Conservation (phyloP, 2,888 invertebrate species). For the Thysanoteuthis rhombus region DNA sequence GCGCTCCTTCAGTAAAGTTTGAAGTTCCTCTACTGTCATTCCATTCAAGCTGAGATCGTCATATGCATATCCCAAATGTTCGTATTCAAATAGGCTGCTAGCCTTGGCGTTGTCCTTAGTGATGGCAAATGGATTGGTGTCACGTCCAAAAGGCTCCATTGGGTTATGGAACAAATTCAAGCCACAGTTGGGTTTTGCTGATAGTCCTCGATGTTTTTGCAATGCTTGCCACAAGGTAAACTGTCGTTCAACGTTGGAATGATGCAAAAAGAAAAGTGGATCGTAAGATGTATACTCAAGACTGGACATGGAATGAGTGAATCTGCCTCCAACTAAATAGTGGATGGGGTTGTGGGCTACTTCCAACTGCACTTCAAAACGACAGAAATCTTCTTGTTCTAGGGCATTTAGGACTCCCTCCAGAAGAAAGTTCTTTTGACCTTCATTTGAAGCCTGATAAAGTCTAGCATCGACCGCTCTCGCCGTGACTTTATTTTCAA, state of each 20-base stretch:
- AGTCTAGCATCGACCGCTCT: slow-evolving; percentile 41
- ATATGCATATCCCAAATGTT: slow-evolving; percentile 36
- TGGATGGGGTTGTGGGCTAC: slow-evolving; percentile 44
- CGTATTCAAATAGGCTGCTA: slow-evolving; percentile 35
- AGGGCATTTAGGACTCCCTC: slow-evolving; percentile 41
- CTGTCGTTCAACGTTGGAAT: slow-evolving; percentile 43
- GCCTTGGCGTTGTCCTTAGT: slow-evolving; percentile 35
- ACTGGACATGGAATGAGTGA: slow-evolving; percentile 41
- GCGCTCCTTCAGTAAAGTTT: slow-evolving; percentile 35
- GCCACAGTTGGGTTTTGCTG: slow-evolving; percentile 36
- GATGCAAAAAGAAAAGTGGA: slow-evolving; percentile 45
- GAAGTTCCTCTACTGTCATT: slow-evolving; percentile 34
- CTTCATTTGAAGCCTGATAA: slow-evolving; percentile 38
- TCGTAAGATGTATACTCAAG: slow-evolving; percentile 45
- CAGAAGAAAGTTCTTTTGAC: slow-evolving; percentile 37
- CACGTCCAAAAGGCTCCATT: slow-evolving; percentile 37
- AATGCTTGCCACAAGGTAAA: slow-evolving; percentile 40
- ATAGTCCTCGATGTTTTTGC: slow-evolving; percentile 36
- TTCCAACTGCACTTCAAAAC: slow-evolving; percentile 44
- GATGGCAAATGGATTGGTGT: slow-evolving; percentile 38
- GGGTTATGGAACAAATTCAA: slow-evolving; percentile 33
- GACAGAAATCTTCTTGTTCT: slow-evolving; percentile 42
- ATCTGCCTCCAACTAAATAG: slow-evolving; percentile 41
- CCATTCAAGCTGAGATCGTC: slow-evolving; percentile 39
- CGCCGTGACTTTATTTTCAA: slow-evolving; percentile 37